Percentiles rank a stretch among this genome's conserved stretches.
These are phyloP conservation scores for Artibeus jamaicensis DNA, from an alignment of 2,797 vertebrate genomes.

Conservation along the genomic window DNA sequence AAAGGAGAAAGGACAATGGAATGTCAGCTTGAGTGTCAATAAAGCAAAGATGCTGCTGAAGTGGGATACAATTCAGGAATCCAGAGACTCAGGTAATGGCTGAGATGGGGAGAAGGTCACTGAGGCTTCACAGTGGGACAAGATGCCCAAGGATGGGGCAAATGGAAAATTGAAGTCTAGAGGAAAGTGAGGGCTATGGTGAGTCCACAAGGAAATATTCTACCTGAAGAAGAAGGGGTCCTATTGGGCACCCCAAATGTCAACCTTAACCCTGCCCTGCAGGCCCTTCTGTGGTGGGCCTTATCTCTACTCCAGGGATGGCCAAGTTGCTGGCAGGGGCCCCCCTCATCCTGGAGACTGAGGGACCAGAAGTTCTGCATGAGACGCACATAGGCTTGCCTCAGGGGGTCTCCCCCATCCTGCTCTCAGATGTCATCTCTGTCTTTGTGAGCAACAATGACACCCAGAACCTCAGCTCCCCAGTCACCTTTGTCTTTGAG, in stretches of 20 bases:
- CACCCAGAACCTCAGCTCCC: constrained; percentile 77
- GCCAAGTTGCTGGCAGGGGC: constrained; percentile 59
- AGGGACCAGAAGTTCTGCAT: neutral
- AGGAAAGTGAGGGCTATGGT: neutral
- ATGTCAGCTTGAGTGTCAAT: neutral
- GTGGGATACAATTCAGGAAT: neutral
- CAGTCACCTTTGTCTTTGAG: constrained; percentile 82
- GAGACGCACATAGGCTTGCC: neutral
- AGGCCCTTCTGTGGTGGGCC: constrained; percentile 80
- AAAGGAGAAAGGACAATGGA: neutral
- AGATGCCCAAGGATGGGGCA: neutral
- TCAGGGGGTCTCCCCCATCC: neutral
- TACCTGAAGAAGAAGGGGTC: neutral
- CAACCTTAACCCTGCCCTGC: neutral
- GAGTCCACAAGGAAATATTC: neutral
- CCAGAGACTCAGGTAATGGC: constrained; percentile 31
- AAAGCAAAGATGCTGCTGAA: constrained; percentile 24
- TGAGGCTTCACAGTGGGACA: neutral
- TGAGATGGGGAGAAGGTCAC: neutral
- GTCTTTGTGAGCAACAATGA: constrained; percentile 82
- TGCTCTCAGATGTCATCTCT: constrained; percentile 84
- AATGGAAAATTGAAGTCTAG: neutral
- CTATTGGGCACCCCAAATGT: rapidly evolving
- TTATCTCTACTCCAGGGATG: constrained; percentile 81
- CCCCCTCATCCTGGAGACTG: neutral